phyloP scores from a whole-genome alignment of 2,113 vertebrate species.

The Tetrax tetrax region DNA sequence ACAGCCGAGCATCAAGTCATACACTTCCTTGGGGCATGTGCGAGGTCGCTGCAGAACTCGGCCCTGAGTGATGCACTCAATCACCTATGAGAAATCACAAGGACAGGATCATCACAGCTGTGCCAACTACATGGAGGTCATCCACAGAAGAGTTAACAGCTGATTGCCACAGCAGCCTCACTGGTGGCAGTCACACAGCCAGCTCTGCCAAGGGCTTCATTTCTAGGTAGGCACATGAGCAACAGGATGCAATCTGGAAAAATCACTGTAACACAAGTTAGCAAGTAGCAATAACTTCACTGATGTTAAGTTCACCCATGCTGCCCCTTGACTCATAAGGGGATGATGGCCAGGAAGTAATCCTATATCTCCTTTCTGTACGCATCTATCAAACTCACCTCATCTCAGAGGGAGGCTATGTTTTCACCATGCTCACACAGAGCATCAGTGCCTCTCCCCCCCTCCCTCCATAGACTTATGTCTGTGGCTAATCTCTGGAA shows the following conservation, averaged over 20 bases:
- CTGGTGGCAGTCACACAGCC: not conserved
- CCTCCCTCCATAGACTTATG: not conserved
- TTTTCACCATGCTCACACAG: not conserved
- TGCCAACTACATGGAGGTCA: not conserved
- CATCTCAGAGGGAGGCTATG: not conserved
- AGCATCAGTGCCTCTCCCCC: not conserved
- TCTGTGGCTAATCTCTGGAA: not conserved
- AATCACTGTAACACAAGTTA: not conserved
- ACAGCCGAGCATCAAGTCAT: constrained; percentile 98
- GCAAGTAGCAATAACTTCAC: not conserved
- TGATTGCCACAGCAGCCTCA: not conserved
- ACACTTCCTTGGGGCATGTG: constrained; percentile 97
- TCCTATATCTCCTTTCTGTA: not conserved
- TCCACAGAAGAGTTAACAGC: not conserved
- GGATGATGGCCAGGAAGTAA: not conserved
- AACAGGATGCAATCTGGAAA: accelerated
- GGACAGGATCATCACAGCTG: not conserved
- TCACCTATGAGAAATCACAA: constrained; percentile 82
- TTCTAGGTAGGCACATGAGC: not conserved
- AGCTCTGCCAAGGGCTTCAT: not conserved
- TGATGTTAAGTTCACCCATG: not conserved
- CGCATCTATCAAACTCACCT: not conserved
- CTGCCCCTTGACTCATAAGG: not conserved
- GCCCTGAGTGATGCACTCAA: constrained; percentile 99
- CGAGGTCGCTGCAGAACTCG: constrained; percentile 96